phyloP scores from a whole-genome alignment of 2,888 invertebrate genomes.

The Drosophila paucipuncta region DNA sequence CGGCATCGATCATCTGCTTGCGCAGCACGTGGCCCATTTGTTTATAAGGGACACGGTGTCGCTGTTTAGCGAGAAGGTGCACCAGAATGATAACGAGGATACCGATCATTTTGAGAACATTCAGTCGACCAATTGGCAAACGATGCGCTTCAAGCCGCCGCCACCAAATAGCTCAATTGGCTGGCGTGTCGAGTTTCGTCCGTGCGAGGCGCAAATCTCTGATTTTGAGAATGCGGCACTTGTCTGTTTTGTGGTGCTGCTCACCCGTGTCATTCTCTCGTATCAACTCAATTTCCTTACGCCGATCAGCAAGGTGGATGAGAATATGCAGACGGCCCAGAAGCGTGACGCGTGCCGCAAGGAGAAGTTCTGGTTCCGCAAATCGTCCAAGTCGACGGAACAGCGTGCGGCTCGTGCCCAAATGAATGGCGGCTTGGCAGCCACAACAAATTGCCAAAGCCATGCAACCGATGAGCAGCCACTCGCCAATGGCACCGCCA shows the following conservation, averaged over 20 bases:
- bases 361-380: slow-evolving; percentile 97
- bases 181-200: slow-evolving; percentile 99
- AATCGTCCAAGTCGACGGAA: slow-evolving; percentile 87
- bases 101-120: slow-evolving; percentile 99
- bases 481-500: slow-evolving; percentile 53
- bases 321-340: slow-evolving; percentile 98
- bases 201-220: slow-evolving; percentile 98
- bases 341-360: slow-evolving; percentile 93
- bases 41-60: slow-evolving; percentile 99
- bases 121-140: slow-evolving; percentile 99
- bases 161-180: slow-evolving; percentile 98
- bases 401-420: slow-evolving; percentile 61
- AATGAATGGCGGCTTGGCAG: slow-evolving; percentile 39
- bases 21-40: slow-evolving; percentile 98
- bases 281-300: slow-evolving; percentile 98
- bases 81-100: slow-evolving; percentile 96
- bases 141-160: slow-evolving; percentile 99
- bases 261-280: slow-evolving; percentile 98
- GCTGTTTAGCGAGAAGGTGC: slow-evolving; percentile 96
- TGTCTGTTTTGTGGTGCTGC: slow-evolving; percentile 98
- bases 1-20: slow-evolving; percentile 96
- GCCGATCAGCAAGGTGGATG: slow-evolving; percentile 98
- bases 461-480: slow-evolving; percentile 23
- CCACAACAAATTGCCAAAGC: slow-evolving; percentile 36
- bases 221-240: slow-evolving; percentile 99